phyloP scores from a whole-genome alignment of 2,797 vertebrate genomes.

The Sebastes iracundus region DNA sequence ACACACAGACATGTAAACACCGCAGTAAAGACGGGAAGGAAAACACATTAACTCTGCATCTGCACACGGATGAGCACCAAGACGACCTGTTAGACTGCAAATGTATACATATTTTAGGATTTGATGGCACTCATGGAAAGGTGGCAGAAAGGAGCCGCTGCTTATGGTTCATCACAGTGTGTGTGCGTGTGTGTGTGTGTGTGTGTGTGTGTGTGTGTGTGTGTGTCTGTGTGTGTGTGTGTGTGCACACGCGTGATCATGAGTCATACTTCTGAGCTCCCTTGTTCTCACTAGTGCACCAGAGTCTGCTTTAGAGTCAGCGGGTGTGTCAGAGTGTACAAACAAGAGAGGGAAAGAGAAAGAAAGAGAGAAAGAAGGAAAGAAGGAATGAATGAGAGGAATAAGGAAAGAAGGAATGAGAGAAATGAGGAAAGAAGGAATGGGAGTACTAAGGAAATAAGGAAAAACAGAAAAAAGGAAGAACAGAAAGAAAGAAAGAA shows the following conservation, averaged over 20 bases:
- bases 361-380: too few species aligned
- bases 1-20: conserved; percentile 1
- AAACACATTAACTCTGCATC: background rate
- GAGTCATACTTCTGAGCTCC: conserved; percentile 27
- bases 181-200: background rate
- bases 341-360: too few species aligned
- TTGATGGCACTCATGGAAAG: background rate
- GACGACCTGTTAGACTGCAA: background rate
- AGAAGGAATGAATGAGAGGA: too few species aligned
- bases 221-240: too few species aligned
- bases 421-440: too few species aligned
- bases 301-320: background rate
- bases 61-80: background rate
- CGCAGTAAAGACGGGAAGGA: background rate
- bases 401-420: too few species aligned
- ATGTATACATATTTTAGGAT: background rate
- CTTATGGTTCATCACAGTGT: background rate
- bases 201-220: background rate
- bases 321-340: background rate
- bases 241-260: background rate
- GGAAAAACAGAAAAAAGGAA: too few species aligned
- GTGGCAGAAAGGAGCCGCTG: conserved; percentile 12
- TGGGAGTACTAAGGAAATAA: too few species aligned
- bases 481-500: too few species aligned
- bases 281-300: background rate